phyloP scores from a whole-genome alignment of 2,113 vertebrate genomes.

The Rhabdornis inornatus region DNA sequence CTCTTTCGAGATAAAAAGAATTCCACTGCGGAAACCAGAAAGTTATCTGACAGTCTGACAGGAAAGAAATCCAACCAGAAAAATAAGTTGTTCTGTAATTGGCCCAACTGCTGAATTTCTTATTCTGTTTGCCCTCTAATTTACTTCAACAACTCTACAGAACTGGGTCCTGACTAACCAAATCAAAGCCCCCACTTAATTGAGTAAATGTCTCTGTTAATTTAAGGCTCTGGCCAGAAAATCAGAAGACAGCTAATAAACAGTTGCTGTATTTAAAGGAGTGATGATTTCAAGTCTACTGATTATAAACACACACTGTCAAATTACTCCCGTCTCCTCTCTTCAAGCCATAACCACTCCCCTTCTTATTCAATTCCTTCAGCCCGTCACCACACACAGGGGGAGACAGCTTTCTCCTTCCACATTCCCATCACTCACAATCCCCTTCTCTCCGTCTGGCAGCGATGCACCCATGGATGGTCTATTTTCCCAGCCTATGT shows the following conservation, averaged over 20 bases:
- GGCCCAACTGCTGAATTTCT: neutral
- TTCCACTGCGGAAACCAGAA: neutral
- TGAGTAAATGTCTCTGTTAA: constrained; percentile 42
- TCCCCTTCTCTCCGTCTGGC: neutral
- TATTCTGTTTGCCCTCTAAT: constrained; percentile 35
- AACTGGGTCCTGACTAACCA: constrained; percentile 8
- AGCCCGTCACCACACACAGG: neutral
- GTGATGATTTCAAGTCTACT: constrained; percentile 19
- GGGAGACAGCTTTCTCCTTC: constrained; percentile 22
- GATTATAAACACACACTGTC: constrained; percentile 28
- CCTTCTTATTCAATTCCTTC: constrained; percentile 12
- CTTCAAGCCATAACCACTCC: constrained; percentile 14
- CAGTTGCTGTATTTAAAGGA: constrained; percentile 54
- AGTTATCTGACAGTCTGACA: constrained; percentile 9
- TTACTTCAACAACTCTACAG: neutral
- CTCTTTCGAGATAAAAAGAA: neutral
- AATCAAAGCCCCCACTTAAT: constrained; percentile 51
- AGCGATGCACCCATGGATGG: neutral
- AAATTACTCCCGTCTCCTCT: neutral
- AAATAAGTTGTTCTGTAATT: constrained; percentile 5
- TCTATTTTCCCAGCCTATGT: neutral
- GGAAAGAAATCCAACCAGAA: neutral
- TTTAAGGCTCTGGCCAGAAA: constrained; percentile 44
- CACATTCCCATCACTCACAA: constrained; percentile 39
- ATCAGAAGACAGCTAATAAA: constrained; percentile 56